A percentile compares a stretch with the other conserved stretches of the same genome.
Conservation (phyloP, 2,888 invertebrate genomes). For the Platycnemis pennipes region DNA sequence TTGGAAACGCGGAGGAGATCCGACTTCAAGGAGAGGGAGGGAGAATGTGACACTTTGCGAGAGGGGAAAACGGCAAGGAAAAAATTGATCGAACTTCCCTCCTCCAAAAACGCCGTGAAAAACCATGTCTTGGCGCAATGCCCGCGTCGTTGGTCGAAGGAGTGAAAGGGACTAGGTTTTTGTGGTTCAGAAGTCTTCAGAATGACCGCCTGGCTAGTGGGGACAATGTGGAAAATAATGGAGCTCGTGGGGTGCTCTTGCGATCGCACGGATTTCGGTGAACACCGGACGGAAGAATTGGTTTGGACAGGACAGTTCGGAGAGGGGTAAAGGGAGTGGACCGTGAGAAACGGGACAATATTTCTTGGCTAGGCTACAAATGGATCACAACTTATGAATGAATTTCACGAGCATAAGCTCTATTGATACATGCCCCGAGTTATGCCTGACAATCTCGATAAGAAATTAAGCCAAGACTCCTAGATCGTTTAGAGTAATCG, state of each 20-base stretch:
- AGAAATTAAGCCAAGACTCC: no score
- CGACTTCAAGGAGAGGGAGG: neutral
- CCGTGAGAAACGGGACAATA: neutral
- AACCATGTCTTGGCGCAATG: neutral
- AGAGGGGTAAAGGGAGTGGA: no score
- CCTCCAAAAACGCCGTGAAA: neutral
- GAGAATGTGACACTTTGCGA: neutral
- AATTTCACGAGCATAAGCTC: no score
- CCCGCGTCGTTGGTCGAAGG: neutral
- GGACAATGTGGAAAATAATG: neutral
- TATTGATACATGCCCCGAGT: no score
- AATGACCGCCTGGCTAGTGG: no score
- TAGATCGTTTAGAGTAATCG: no score
- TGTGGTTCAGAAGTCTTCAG: neutral
- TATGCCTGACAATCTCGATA: no score
- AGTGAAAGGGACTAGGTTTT: neutral
- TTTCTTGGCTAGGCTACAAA: no score
- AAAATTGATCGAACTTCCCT: slow-evolving; percentile 52
- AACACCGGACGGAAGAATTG: neutral
- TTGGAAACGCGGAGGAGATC: neutral
- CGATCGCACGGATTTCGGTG: neutral
- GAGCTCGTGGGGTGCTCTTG: neutral
- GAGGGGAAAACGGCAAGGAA: slow-evolving; percentile 10
- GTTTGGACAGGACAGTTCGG: neutral
- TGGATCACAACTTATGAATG: no score